Base-by-base conservation (phyloP, 64 coral and sea anemone species). In the Stylophora pistillata region DNA sequence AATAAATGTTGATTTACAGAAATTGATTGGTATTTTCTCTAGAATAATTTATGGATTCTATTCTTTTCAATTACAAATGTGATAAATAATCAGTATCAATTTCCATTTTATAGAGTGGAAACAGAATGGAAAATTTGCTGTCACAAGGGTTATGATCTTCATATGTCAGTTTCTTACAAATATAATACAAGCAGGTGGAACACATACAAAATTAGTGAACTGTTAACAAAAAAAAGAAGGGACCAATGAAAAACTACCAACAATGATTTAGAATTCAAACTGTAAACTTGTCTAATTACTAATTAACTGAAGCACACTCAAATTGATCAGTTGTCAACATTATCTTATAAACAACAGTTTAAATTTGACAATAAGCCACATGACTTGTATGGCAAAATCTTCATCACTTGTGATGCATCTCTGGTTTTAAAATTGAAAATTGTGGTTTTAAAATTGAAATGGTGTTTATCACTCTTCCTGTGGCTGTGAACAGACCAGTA, bases 221-320 rank as follows among this genome's bases (percentile, higher is more conserved):
- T 84, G 61, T 68, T 47, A 84, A 84, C 32, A 84, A 17, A 69
- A 69, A 21, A 69, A 17, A 68, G 61, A 15, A 84, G 33, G 53
- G 25, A 23, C 80, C 80, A 84, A 84, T 84, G 61, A 69, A 69
- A 84, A 1, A 69, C 9, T 21, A 53, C 21, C 23, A 69, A 15
- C 4, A 26, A 12, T 68, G 34, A 84, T 69, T 84, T 52, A 78
- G 53, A 56, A 78, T 78, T 78, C 75, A 78, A n/a, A 78, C 53
- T 78, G 75, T 78, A n/a, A 69, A 84, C 32, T 53, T 33, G 58
- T 64, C 73, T 69, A 84, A 84, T 84, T 68, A 84, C 80, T 84
- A 84, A 84, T 84, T 69, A 84, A 84, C 32, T 69, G 41, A 69
- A 84, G 15, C 21, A 62, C 59, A 84, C 62, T 63, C 26, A 33